Conservation (phyloP, 2,113 vertebrate genomes). For the Arothron firmamentum region DNA sequence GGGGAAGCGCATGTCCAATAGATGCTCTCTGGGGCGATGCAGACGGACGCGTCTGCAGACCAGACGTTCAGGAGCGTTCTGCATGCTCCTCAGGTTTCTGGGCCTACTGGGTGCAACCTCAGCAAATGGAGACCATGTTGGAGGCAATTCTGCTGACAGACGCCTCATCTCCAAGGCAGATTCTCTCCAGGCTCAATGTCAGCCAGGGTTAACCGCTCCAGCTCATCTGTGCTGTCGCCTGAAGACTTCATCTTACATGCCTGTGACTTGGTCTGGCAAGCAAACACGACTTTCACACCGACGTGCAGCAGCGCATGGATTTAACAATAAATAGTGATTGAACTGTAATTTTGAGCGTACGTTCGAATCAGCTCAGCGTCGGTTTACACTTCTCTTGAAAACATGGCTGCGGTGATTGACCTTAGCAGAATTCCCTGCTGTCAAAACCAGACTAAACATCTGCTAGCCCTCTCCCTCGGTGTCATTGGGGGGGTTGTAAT, state of each 20-base stretch:
- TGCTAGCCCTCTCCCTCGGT: conserved; percentile 13
- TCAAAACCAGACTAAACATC: conserved; percentile 25
- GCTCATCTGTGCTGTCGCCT: conserved; percentile 8
- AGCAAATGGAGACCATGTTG: conserved; percentile 48
- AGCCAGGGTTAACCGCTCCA: conserved; percentile 14
- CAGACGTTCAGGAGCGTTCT: conserved; percentile 43
- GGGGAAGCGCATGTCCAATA: conserved; percentile 24
- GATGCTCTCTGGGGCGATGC: conserved; percentile 14
- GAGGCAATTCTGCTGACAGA: conserved; percentile 32
- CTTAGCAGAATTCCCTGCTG: conserved; percentile 16
- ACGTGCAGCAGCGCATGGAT: too few species aligned
- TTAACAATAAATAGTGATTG: too few species aligned
- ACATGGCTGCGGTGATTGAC: conserved; percentile 1
- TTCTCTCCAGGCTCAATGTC: conserved; percentile 29
- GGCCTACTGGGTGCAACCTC: conserved; percentile 45
- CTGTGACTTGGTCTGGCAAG: conserved; percentile 29
- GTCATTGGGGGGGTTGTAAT: conserved; percentile 15
- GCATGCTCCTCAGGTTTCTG: conserved; percentile 47
- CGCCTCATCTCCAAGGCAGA: conserved; percentile 48
- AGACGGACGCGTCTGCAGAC: conserved; percentile 1
- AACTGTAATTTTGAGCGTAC: too few species aligned
- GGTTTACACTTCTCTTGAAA: too few species aligned
- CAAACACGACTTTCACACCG: not conserved
- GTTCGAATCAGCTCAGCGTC: too few species aligned
- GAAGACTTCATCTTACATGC: conserved; percentile 19